Evolutionary conservation across 1,140 invertebrate species (phyloP).

Genomic region (Dreissena polymorpha): DNA sequence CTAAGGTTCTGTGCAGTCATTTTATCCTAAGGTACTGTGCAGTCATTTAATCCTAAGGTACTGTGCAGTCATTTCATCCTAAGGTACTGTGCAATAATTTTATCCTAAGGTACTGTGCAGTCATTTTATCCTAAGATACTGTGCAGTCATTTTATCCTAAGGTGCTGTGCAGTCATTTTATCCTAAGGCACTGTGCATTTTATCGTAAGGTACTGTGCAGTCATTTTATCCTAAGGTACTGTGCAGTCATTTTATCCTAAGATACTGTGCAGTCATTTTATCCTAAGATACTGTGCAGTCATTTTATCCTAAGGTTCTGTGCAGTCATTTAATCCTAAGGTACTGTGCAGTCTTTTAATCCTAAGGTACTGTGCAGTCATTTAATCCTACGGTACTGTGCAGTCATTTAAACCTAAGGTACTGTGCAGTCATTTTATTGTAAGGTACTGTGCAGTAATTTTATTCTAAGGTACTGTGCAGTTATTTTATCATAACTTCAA

Average conservation of each 20-base stretch:
- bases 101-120: conserved; percentile 80
- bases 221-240: conserved; percentile 81
- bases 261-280: conserved; percentile 79
- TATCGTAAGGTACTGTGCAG: conserved; percentile 80
- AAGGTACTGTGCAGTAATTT: too few relatives aligned
- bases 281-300: conserved; percentile 71
- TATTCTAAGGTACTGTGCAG: conserved; percentile 80
- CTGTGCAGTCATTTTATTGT: neutral
- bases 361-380: conserved; percentile 68
- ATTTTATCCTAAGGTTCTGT: conserved; percentile 81
- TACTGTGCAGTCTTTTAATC: conserved; percentile 79
- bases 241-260: conserved; percentile 80
- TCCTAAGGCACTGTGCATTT: conserved; percentile 71
- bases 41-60: conserved; percentile 81
- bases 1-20: conserved; percentile 68
- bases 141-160: conserved; percentile 80
- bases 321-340: conserved; percentile 81
- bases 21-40: conserved; percentile 81
- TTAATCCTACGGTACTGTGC: conserved; percentile 81
- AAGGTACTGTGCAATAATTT: too few relatives aligned
- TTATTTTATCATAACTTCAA: too few relatives aligned
- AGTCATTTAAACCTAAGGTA: conserved; percentile 73
- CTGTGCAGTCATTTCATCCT: neutral
- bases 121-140: conserved; percentile 81
- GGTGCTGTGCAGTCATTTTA: conserved; percentile 79